These are phyloP conservation scores for Tetheella fluctuosa DNA, from an alignment of 2,888 invertebrate species.

Conservation along the genomic window DNA sequence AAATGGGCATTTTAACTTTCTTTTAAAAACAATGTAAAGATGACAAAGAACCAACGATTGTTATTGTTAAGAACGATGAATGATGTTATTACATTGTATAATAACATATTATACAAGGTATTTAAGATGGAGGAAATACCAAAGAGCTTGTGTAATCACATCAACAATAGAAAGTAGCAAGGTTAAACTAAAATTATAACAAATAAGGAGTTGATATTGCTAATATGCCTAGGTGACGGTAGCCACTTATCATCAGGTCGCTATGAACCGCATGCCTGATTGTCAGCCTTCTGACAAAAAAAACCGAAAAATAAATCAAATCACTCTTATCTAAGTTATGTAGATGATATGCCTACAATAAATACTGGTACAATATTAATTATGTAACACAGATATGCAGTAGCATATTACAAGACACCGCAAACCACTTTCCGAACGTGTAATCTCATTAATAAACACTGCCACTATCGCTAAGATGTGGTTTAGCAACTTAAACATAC, in stretches of 20 bases:
- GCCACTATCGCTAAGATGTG: conserved; percentile 40
- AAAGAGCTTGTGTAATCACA: background rate
- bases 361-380: background rate
- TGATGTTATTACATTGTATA: conserved; percentile 7
- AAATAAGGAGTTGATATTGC: too few relatives aligned
- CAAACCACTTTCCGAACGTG: conserved; percentile 53
- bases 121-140: background rate
- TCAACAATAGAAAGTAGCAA: background rate
- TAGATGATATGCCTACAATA: background rate
- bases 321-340: background rate
- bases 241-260: too few relatives aligned
- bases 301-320: background rate
- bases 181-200: background rate
- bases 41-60: background rate
- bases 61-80: conserved; percentile 1
- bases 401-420: conserved; percentile 30
- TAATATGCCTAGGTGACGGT: too few relatives aligned
- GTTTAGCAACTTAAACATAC: conserved; percentile 62
- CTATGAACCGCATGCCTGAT: too few relatives aligned
- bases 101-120: background rate
- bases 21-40: conserved; percentile 4
- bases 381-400: conserved; percentile 13
- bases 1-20: background rate
- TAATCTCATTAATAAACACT: conserved; percentile 63
- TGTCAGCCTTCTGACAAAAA: too few relatives aligned